Evolutionary conservation across 1,140 invertebrate genomes (phyloP).

Genomic region (Zaprionus tsacasi): DNA sequence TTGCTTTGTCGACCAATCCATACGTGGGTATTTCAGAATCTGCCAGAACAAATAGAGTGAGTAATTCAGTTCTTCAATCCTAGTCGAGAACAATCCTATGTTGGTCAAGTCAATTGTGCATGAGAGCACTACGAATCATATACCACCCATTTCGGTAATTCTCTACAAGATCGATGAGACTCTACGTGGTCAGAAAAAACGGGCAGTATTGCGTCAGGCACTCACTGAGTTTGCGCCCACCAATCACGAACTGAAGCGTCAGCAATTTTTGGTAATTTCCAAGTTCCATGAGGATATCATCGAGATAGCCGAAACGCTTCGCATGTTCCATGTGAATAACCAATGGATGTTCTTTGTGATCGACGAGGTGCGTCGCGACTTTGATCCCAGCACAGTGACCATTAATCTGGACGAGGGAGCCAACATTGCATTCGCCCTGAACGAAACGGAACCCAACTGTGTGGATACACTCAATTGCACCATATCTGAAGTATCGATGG

Average conservation of each 20-base stretch:
- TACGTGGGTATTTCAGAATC: slow-evolving; percentile 86
- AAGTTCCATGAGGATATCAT: slow-evolving; percentile 86
- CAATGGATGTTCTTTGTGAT: slow-evolving; percentile 93
- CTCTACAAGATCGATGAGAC: slow-evolving; percentile 76
- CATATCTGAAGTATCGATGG: slow-evolving; percentile 86
- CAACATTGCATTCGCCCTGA: slow-evolving; percentile 92
- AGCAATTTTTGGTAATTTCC: slow-evolving; percentile 83
- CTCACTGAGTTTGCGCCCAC: slow-evolving; percentile 57
- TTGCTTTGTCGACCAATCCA: slow-evolving; percentile 89
- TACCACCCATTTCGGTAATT: slow-evolving; percentile 72
- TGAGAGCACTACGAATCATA: slow-evolving; percentile 74
- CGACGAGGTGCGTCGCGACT: slow-evolving; percentile 85
- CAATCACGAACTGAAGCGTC: slow-evolving; percentile 50
- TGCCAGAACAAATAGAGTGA: not conserved
- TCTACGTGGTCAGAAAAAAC: slow-evolving; percentile 65
- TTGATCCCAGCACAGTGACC: slow-evolving; percentile 85
- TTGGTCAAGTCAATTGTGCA: slow-evolving; percentile 71
- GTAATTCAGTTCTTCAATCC: not conserved
- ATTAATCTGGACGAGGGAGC: slow-evolving; percentile 89
- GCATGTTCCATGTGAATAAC: slow-evolving; percentile 88
- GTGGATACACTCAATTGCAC: slow-evolving; percentile 72
- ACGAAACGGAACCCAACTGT: slow-evolving; percentile 85
- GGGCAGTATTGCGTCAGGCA: slow-evolving; percentile 49
- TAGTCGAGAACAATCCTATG: slow-evolving; percentile 66
- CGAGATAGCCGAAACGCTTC: slow-evolving; percentile 87